Evolutionary conservation across 2,888 invertebrate genomes (phyloP), one percentile per base, ranked within the genome.

Genomic region (Prosapia bicincta): DNA sequence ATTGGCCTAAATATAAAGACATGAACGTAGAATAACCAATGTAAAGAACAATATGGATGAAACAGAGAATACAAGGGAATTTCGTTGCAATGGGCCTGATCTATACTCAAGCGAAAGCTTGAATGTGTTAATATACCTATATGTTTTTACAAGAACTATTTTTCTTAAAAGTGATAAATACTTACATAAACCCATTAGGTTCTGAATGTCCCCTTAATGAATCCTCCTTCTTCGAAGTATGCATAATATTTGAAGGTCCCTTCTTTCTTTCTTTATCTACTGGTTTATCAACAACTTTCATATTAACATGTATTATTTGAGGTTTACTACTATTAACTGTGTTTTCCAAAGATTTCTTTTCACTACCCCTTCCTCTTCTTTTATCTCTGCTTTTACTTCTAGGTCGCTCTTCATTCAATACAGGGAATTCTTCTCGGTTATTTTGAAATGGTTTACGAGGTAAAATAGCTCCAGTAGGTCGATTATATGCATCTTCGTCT

Each of bases 401-500:
- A 75, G 69, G 20, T 66, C 24, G 28, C n/a, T 66, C 26, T 69
- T 25, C 20, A 9, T 25, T 54, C 20, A 74, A 65, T 1, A 69
- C 74, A 0, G 74, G 74, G 26, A 74, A 74, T 15, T 74, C 74
- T 30, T 74, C 74, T 38, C 26, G 24, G 69, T 74, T 74, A 15
- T 74, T 74, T 23, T 74, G 68, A 28, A 69, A 74, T 7, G 26
- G 10, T 32, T 54, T 38, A 28, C 74, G 74, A 23, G 38, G 68
- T 3, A 26, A 26, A 10, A 1, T 6, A 13, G 13, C 38, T n/a
- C 26, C 43, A 3, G 38, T 25, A 15, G 74, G 26, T 23, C 71
- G 32, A 25, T 54, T 79, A 84, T 96, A 97, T 0, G 96, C 96
- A 83, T 94, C 94, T 83, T 95, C 95, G 83, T 97, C 96, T 83